phyloP scores from a whole-genome alignment of 2,113 vertebrate species.

The Brachyhypopomus gauderio region DNA sequence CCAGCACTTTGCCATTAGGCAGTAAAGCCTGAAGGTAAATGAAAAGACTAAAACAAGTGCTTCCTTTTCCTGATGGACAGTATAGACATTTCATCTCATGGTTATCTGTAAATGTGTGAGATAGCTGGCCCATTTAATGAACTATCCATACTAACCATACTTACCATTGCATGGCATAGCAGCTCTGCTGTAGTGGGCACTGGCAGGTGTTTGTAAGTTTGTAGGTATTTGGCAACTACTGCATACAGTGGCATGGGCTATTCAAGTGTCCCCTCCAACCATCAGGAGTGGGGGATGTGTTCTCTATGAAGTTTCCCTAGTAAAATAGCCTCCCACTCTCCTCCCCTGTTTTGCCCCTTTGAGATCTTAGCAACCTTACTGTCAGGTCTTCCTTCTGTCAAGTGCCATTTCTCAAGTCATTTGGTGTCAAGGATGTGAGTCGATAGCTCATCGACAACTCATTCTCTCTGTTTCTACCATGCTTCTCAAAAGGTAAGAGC shows the following conservation, averaged over 20 bases:
- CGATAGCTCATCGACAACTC: constrained; percentile 3
- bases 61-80: too few species aligned
- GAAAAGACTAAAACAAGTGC: too few species aligned
- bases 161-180: too few species aligned
- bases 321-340: too few species aligned
- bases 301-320: neutral
- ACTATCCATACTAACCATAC: too few species aligned
- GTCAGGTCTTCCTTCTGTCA: neutral
- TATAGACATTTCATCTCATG: too few species aligned
- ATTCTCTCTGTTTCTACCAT: constrained; percentile 21
- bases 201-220: neutral
- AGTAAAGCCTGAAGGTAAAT: too few species aligned
- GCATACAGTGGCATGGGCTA: neutral
- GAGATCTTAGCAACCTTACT: neutral
- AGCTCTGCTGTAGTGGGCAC: neutral
- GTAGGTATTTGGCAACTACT: neutral
- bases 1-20: too few species aligned
- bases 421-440: constrained; percentile 12
- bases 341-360: neutral
- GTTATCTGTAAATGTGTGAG: too few species aligned
- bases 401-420: neutral
- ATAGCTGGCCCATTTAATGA: too few species aligned
- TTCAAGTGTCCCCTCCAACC: neutral
- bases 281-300: neutral
- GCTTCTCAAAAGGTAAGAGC: constrained; percentile 42